Percentiles rank a stretch among this genome's conserved stretches.
Evolutionary conservation across 2,888 invertebrate species (phyloP).

Genomic region (Drosophila ezoana): DNA sequence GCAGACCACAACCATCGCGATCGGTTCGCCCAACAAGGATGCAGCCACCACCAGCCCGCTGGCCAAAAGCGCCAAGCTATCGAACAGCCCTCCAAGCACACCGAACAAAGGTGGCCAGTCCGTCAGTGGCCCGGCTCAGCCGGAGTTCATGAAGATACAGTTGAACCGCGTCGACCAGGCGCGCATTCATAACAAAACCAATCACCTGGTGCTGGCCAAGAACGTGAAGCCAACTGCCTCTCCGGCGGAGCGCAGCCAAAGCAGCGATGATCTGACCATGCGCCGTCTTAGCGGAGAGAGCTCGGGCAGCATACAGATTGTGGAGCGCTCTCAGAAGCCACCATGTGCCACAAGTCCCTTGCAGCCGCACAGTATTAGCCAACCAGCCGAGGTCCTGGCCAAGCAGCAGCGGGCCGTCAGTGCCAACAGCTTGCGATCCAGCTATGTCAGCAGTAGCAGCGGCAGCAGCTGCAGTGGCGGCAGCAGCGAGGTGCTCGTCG

Average conservation of each 20-base stretch:
- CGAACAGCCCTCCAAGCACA: conserved; percentile 54
- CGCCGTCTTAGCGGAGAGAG: conserved; percentile 85
- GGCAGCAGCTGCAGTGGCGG: conserved; percentile 36
- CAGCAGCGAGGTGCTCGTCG: conserved; percentile 48
- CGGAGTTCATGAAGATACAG: conserved; percentile 90
- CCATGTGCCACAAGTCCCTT: conserved; percentile 20
- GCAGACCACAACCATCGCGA: conserved; percentile 44
- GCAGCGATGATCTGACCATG: conserved; percentile 77
- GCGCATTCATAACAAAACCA: conserved; percentile 86
- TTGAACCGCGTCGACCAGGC: conserved; percentile 89
- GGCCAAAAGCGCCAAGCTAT: conserved; percentile 55
- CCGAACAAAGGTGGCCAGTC: conserved; percentile 44
- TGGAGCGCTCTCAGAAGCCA: conserved; percentile 74
- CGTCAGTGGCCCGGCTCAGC: conserved; percentile 85
- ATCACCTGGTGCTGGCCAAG: conserved; percentile 89
- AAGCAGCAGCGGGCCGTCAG: conserved; percentile 69
- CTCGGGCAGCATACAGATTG: conserved; percentile 75
- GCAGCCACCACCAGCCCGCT: conserved; percentile 38
- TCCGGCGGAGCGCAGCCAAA: conserved; percentile 65
- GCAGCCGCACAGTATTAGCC: conserved; percentile 49
- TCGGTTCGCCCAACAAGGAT: conserved; percentile 41
- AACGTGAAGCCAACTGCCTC: conserved; percentile 81
- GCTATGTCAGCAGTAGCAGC: conserved; percentile 50
- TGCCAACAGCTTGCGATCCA: conserved; percentile 57
- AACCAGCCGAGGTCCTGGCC: conserved; percentile 55